Conservation (phyloP, 2,113 vertebrate genomes). For the Chaetops frenatus region DNA sequence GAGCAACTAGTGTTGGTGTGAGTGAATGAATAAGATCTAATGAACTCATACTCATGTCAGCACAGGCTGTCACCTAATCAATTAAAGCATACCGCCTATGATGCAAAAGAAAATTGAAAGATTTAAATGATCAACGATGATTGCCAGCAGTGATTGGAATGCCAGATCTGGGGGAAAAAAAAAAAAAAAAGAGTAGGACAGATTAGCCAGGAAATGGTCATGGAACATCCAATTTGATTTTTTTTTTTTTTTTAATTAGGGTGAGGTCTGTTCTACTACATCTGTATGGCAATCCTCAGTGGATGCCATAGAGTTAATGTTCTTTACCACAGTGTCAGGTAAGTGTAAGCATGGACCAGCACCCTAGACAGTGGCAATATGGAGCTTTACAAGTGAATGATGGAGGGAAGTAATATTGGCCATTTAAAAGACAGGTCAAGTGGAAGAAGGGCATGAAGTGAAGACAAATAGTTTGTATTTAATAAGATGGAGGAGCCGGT, state of each 20-base stretch:
- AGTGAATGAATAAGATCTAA: background rate
- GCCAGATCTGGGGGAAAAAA: background rate
- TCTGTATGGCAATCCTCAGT: background rate
- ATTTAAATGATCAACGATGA: background rate
- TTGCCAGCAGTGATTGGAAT: background rate
- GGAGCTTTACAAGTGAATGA: background rate
- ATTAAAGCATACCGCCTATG: background rate
- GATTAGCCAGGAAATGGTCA: background rate
- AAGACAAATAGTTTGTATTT: background rate
- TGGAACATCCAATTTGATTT: background rate
- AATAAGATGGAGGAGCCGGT: background rate
- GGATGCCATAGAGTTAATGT: background rate
- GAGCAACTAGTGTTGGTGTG: background rate
- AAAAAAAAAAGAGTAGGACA: background rate
- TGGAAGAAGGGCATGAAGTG: background rate
- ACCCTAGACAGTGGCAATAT: background rate
- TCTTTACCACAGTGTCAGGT: background rate
- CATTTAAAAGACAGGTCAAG: background rate
- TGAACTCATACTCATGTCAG: background rate
- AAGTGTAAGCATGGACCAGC: background rate
- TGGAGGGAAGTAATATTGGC: background rate
- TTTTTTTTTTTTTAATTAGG: background rate
- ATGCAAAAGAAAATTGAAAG: background rate
- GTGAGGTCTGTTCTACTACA: background rate
- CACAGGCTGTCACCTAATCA: background rate